Evolutionary conservation across 2,888 invertebrate genomes (phyloP).

Genomic region (Sepioteuthis lessoniana): DNA sequence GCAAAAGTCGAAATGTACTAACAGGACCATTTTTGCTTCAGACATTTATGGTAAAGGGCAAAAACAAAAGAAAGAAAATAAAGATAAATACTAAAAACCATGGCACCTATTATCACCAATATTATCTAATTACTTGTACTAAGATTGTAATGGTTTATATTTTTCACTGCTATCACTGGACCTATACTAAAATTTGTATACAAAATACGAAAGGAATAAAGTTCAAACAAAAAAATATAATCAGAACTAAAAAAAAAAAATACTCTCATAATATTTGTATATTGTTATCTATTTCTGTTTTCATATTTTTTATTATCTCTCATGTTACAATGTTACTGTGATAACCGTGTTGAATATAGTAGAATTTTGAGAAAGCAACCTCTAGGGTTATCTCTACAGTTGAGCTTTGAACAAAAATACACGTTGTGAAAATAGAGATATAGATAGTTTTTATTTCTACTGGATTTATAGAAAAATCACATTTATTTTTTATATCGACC

Average conservation of each 20-base stretch:
- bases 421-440: too few species aligned
- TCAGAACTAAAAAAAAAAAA: too few species aligned
- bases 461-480: too few species aligned
- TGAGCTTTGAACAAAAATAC: too few species aligned
- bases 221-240: not conserved
- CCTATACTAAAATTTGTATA: slow-evolving; percentile 20
- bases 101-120: not conserved
- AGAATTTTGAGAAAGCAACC: too few species aligned
- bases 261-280: not conserved
- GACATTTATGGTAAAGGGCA: not conserved
- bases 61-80: not conserved
- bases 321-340: too few species aligned
- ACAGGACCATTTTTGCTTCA: not conserved
- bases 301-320: too few species aligned
- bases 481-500: too few species aligned
- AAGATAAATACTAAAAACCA: not conserved
- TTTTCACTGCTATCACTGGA: not conserved
- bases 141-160: slow-evolving; percentile 8
- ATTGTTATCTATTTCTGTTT: not conserved
- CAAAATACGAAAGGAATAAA: not conserved
- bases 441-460: too few species aligned
- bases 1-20: not conserved
- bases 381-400: too few species aligned
- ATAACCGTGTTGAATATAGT: too few species aligned
- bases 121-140: not conserved